A percentile compares a stretch with the other conserved stretches of the same genome.
Evolutionary conservation across 2,113 vertebrate genomes (phyloP).

Genomic region (Erpornis zantholeuca): DNA sequence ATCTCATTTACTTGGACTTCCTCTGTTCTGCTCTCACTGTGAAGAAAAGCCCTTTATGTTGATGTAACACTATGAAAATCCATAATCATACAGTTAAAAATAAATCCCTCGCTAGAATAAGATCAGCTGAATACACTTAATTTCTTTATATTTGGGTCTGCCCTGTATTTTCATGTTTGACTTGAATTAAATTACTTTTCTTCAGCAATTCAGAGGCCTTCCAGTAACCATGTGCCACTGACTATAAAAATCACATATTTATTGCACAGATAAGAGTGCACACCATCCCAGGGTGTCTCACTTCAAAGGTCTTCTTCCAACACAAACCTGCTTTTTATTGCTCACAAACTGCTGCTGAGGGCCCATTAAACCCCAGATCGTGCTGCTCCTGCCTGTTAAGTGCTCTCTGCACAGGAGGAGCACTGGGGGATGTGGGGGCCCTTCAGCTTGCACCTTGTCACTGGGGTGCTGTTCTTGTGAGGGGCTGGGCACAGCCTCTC

Average conservation of each 20-base stretch:
- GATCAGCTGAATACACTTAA: neutral
- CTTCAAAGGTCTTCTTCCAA: neutral
- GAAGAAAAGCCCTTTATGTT: conserved; percentile 63
- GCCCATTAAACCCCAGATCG: neutral
- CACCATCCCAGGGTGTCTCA: neutral
- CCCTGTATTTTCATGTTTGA: neutral
- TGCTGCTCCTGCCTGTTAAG: neutral
- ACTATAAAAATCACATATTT: neutral
- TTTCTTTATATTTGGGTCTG: neutral
- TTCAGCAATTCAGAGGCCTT: neutral
- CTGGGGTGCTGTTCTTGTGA: neutral
- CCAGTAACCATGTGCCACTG: neutral
- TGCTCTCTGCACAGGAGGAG: neutral
- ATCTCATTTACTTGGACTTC: conserved; percentile 10
- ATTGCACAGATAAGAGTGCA: neutral
- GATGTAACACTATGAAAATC: conserved; percentile 11
- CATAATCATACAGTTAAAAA: conserved; percentile 48
- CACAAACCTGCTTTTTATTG: neutral
- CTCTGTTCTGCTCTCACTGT: neutral
- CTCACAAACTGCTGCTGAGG: neutral
- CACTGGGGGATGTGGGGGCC: too few species aligned
- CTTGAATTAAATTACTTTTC: conserved; percentile 1
- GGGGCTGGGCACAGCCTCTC: neutral
- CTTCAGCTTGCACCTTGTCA: neutral
- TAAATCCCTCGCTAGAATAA: neutral